Evolutionary conservation across 2,888 invertebrate genomes (phyloP).

Genomic region (Lycaena phlaeas): DNA sequence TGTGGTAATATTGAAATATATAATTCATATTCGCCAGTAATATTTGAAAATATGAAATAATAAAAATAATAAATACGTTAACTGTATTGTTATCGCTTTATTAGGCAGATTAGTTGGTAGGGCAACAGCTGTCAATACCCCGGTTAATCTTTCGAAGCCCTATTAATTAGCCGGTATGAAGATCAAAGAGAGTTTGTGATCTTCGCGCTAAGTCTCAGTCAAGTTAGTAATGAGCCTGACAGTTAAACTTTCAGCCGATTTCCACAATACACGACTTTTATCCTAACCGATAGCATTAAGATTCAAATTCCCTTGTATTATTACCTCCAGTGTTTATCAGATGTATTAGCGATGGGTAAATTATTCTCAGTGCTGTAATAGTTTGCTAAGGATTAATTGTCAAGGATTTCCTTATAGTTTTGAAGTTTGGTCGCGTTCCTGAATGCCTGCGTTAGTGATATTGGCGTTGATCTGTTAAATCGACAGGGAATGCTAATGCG

Average conservation of each 20-base stretch:
- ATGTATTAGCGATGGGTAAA: constrained; percentile 55
- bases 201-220: constrained; percentile 45
- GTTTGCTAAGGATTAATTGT: constrained; percentile 55
- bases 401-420: constrained; percentile 35
- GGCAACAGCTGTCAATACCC: constrained; percentile 39
- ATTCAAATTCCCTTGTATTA: constrained; percentile 19
- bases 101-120: constrained; percentile 3
- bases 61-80: too few relatives aligned
- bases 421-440: constrained; percentile 42
- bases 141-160: constrained; percentile 49
- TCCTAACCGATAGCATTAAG: constrained; percentile 15
- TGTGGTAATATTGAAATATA: too few relatives aligned
- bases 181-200: constrained; percentile 58
- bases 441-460: constrained; percentile 37
- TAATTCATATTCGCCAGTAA: too few relatives aligned
- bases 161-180: constrained; percentile 62
- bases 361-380: constrained; percentile 59
- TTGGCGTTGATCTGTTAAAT: constrained; percentile 54
- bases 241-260: constrained; percentile 52
- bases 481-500: constrained; percentile 54
- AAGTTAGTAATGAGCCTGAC: constrained; percentile 51
- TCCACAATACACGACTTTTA: constrained; percentile 36
- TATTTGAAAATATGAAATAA: too few relatives aligned
- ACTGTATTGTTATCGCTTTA: constrained; percentile 6
- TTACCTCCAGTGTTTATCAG: constrained; percentile 31